Conservation (phyloP, 2,888 invertebrate genomes). For the Lasioglossum villosulum region DNA sequence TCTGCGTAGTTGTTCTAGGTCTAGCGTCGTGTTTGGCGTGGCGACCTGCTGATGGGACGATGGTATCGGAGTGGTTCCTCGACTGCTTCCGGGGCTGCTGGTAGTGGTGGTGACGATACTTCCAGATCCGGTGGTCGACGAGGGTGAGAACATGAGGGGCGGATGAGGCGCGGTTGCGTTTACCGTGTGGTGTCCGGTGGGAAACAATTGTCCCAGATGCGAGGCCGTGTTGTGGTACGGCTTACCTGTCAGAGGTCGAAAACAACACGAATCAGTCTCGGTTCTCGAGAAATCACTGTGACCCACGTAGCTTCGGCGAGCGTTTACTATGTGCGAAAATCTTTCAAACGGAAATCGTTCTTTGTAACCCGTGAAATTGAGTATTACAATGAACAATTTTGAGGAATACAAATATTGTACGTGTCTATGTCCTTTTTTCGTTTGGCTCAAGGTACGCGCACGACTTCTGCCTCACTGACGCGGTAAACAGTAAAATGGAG, state of each 20-base stretch:
- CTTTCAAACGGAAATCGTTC: no score
- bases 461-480: no score
- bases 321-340: no score
- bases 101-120: conserved; percentile 61
- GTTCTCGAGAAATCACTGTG: no score
- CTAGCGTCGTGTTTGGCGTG: conserved; percentile 85
- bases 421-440: no score
- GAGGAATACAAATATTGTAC: no score
- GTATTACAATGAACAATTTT: no score
- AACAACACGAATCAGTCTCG: no score
- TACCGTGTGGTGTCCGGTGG: conserved; percentile 79
- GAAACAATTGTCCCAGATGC: conserved; percentile 68
- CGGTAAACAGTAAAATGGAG: no score
- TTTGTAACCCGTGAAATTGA: no score
- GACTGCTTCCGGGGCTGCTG: conserved; percentile 77
- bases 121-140: conserved; percentile 47
- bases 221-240: conserved; percentile 79
- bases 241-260: conserved; percentile 81
- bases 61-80: conserved; percentile 71
- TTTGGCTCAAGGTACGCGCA: no score
- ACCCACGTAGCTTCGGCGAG: no score
- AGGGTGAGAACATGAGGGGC: conserved; percentile 78
- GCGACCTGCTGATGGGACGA: conserved; percentile 76
- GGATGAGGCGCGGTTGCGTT: conserved; percentile 86
- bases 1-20: conserved; percentile 87